phyloP scores from a whole-genome alignment of 2,113 vertebrate species.

The Sula dactylatra region DNA sequence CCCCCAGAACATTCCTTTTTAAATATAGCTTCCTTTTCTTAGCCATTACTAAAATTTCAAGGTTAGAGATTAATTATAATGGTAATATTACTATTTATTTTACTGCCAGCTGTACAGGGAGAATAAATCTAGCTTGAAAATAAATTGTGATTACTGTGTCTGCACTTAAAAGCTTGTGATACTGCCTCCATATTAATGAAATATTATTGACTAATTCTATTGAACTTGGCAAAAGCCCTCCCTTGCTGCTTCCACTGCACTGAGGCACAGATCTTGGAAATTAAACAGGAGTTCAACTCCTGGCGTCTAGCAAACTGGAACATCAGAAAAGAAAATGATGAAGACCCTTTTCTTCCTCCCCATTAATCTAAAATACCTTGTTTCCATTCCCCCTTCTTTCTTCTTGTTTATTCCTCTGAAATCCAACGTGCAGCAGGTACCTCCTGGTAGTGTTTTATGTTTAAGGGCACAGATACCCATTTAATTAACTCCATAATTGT shows the following conservation, averaged over 20 bases:
- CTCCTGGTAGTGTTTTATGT: not conserved
- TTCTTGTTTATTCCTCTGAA: not conserved
- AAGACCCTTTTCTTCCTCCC: not conserved
- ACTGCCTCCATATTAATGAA: constrained; percentile 40
- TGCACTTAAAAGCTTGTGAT: constrained; percentile 18
- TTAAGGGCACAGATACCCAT: not conserved
- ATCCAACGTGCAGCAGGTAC: not conserved
- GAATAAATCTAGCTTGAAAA: constrained; percentile 45
- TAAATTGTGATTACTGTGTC: constrained; percentile 23
- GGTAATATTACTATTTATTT: constrained; percentile 42
- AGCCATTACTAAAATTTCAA: constrained; percentile 6
- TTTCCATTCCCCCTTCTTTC: not conserved
- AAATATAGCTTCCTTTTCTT: not conserved
- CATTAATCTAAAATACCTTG: not conserved
- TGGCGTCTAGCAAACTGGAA: not conserved
- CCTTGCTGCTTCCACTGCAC: not conserved
- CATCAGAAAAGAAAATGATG: not conserved
- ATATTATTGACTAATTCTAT: constrained; percentile 21
- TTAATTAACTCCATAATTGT: constrained; percentile 22
- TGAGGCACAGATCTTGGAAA: not conserved
- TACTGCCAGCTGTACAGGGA: constrained; percentile 21
- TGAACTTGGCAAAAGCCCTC: not conserved
- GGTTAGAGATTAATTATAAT: constrained; percentile 62
- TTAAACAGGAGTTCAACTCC: not conserved
- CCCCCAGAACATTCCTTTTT: not conserved